A percentile compares a stretch with the other conserved stretches of the same genome.
These are phyloP conservation scores for Mythimna vitellina DNA, from an alignment of 2,888 invertebrate genomes.

Conservation along the genomic window DNA sequence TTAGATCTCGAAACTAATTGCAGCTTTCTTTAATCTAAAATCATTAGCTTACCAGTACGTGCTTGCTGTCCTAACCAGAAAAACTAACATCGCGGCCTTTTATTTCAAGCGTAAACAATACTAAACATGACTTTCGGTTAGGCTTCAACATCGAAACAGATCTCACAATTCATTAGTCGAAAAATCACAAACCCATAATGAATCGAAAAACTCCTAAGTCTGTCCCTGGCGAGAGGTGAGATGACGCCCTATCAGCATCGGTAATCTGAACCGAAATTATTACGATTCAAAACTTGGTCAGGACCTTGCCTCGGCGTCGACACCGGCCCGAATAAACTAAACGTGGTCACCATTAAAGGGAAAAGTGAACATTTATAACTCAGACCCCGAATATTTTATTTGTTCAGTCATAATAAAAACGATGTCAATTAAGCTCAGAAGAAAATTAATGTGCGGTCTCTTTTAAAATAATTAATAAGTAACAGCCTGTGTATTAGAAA, in stretches of 20 bases:
- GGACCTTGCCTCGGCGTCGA: conserved; percentile 81
- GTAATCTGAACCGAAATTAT: conserved; percentile 91
- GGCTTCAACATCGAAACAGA: neutral
- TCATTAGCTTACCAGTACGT: too few species aligned
- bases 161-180: neutral
- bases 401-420: conserved; percentile 85
- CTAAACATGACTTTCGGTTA: too few species aligned
- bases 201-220: conserved; percentile 60
- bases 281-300: conserved; percentile 90
- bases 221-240: conserved; percentile 86
- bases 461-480: conserved; percentile 66
- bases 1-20: too few species aligned
- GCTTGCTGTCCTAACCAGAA: neutral
- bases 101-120: neutral
- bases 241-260: conserved; percentile 87
- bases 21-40: too few species aligned
- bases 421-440: conserved; percentile 84
- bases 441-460: conserved; percentile 79
- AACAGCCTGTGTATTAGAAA: conserved; percentile 50
- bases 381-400: conserved; percentile 84
- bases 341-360: conserved; percentile 84
- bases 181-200: conserved; percentile 37
- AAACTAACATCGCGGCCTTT: neutral
- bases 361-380: conserved; percentile 86
- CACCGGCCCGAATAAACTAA: conserved; percentile 81